Evolutionary conservation across 2,888 invertebrate species (phyloP), one percentile per base, ranked within the genome.

Genomic region (Pseudococcus jackbeardsleyi): DNA sequence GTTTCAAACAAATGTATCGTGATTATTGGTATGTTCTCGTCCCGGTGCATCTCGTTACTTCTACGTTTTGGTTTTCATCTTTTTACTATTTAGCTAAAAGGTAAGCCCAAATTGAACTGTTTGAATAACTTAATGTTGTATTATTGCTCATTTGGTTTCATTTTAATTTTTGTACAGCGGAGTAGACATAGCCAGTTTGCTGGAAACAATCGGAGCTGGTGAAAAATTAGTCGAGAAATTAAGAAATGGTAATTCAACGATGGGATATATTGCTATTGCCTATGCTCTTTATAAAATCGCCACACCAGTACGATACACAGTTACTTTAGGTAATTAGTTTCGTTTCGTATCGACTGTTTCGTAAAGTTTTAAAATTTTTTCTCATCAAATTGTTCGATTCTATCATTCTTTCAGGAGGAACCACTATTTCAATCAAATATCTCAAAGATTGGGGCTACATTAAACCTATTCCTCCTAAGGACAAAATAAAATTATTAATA

Each of bases 11-110:
- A 91, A 96, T 98, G 95, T 97, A 97, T 91, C 96, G 96, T 91
- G 96, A 98, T 91, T 99, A 99, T 92, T 99, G 99, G 97, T 98
- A 99, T 92, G 96, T 99, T 88, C 92, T 98, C 89, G 93, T 99
- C 89, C 99, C 98, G 6, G 99, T 99, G 3, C 99, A 99, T 92
- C 91, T 96, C 85, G 94, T 94, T 22, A 98, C 98, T 12, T 99
- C 98, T 2, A 92, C 94, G 50, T 93, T 95, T 88, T 99, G 99
- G 99, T 95, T 96, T 91, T 96, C 95, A 19, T 93, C 95, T 26
- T 97, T 98, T 92, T 99, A 98, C 92, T 95, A 96, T 91, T 92
- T 95, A 90, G 96, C 97, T 12, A 94, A 94, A 92, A 96, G 96
- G 98, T 98, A 93, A 92, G 90, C 59, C 0, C 4, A 22, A 4